A percentile compares a stretch with the other conserved stretches of the same genome.
phyloP scores from a whole-genome alignment of 2,888 invertebrate species.

The Stenoptilia bipunctidactyla region DNA sequence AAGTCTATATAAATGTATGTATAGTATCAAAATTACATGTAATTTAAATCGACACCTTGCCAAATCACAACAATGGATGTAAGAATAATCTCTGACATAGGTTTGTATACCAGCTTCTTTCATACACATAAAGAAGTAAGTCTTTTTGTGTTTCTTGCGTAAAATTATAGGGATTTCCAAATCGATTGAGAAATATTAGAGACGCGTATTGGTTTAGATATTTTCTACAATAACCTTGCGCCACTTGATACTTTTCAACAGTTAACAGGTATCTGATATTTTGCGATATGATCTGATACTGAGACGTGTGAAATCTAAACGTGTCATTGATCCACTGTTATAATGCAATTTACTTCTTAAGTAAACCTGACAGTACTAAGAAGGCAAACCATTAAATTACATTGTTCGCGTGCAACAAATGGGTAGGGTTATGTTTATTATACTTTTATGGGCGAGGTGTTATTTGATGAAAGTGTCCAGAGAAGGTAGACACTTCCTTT shows the following conservation, averaged over 20 bases:
- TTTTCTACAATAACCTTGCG: slow-evolving; percentile 1
- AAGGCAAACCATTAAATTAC: neutral
- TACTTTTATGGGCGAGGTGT: slow-evolving; percentile 10
- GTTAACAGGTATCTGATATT: neutral
- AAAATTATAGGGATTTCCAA: neutral
- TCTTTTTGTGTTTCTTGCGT: neutral
- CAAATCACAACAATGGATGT: neutral
- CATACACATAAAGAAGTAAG: neutral
- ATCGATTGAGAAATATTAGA: slow-evolving; percentile 1
- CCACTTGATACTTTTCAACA: neutral
- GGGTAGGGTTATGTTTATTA: slow-evolving; percentile 38
- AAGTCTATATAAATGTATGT: neutral
- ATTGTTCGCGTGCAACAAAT: slow-evolving; percentile 30
- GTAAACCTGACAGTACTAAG: too few relatives aligned
- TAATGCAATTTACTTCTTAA: too few relatives aligned
- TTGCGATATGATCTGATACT: neutral
- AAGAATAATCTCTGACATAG: too few relatives aligned
- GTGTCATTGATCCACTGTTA: neutral
- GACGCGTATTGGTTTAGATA: neutral
- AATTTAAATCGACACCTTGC: neutral
- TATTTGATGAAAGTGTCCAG: too few relatives aligned
- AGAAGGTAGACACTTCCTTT: too few relatives aligned
- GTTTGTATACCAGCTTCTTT: neutral
- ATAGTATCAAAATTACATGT: neutral
- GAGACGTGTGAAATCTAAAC: neutral